phyloP scores from a whole-genome alignment of 2,113 vertebrate genomes.

The Heteronetta atricapilla region DNA sequence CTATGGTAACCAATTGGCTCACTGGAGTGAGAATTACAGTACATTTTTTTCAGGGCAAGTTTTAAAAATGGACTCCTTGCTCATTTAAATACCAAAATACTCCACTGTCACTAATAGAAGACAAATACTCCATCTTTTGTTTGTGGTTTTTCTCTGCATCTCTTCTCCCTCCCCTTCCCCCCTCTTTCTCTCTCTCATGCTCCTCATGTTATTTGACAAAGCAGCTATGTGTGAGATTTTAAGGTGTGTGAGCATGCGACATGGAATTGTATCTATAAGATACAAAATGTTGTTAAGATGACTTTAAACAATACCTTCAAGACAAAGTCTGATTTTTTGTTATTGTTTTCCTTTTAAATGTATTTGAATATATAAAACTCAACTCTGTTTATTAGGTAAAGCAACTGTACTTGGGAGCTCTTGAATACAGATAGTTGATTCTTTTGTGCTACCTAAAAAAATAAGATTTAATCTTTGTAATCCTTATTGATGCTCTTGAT shows the following conservation, averaged over 20 bases:
- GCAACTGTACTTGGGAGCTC: background rate
- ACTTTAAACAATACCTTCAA: background rate
- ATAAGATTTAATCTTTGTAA: background rate
- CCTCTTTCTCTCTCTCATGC: background rate
- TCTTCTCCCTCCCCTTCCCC: background rate
- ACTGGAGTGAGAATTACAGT: background rate
- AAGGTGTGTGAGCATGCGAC: background rate
- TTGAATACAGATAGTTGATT: background rate
- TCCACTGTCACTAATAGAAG: background rate
- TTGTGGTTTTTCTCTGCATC: background rate
- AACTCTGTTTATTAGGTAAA: background rate
- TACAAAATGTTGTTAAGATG: background rate
- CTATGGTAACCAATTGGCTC: conserved; percentile 15
- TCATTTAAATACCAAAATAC: background rate
- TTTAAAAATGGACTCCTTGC: background rate
- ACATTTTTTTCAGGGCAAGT: background rate
- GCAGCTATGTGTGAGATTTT: background rate
- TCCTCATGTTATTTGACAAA: background rate
- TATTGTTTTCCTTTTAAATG: background rate
- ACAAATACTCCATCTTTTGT: background rate
- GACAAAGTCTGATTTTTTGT: background rate
- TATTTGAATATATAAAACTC: background rate
- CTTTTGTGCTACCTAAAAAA: background rate
- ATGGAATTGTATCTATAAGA: background rate
- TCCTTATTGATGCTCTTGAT: background rate